phyloP scores from a whole-genome alignment of 1,140 invertebrate genomes.

The Zaprionus ornatus region DNA sequence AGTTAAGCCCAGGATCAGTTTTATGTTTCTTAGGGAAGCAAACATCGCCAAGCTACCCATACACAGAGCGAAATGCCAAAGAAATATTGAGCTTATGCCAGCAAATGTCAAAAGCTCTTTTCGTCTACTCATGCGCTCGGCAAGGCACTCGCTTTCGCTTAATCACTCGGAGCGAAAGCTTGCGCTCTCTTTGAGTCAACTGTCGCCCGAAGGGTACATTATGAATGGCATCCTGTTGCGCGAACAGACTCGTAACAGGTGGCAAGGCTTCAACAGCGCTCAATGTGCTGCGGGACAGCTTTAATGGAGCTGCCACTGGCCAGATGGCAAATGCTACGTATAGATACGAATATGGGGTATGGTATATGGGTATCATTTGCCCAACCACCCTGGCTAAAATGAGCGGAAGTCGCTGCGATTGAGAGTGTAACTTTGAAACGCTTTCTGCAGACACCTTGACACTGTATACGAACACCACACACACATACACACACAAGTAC shows the following conservation, averaged over 20 bases:
- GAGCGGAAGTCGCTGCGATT: constrained; percentile 40
- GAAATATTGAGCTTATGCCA: background rate
- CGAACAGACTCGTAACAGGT: constrained; percentile 69
- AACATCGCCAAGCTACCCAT: background rate
- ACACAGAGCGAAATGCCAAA: background rate
- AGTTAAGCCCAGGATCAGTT: constrained; percentile 3
- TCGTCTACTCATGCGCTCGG: constrained; percentile 47
- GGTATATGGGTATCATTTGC: constrained; percentile 14
- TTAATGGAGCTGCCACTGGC: constrained; percentile 54
- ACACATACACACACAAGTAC: constrained; percentile 46
- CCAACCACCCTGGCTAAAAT: constrained; percentile 10
- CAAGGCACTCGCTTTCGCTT: constrained; percentile 23
- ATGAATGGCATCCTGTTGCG: constrained; percentile 81
- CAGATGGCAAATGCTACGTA: constrained; percentile 16
- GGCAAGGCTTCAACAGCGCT: constrained; percentile 55
- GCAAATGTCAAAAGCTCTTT: constrained; percentile 37
- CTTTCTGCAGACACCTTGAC: constrained; percentile 64
- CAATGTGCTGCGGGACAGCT: constrained; percentile 45
- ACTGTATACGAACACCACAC: constrained; percentile 68
- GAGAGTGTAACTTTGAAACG: constrained; percentile 45
- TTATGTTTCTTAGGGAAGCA: background rate
- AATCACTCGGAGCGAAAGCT: constrained; percentile 7
- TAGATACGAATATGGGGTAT: background rate
- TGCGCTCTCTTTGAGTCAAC: constrained; percentile 40
- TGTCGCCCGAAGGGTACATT: constrained; percentile 34